Evolutionary conservation across 2,797 vertebrate species (phyloP).

Genomic region (Falco peregrinus): DNA sequence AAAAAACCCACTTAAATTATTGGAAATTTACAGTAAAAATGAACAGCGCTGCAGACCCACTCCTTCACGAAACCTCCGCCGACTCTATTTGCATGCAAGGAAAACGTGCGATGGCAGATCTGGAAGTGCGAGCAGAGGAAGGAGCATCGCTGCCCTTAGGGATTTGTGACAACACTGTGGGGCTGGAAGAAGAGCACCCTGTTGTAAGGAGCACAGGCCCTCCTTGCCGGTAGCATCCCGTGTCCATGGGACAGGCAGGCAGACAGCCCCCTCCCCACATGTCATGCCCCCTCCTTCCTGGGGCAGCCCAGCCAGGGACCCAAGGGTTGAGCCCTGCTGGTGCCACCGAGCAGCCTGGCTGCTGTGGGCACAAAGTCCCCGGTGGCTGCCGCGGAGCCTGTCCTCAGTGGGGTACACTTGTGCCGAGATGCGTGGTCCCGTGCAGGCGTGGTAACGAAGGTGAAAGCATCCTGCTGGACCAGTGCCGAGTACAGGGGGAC

Average conservation of each 20-base stretch:
- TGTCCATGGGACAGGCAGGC: neutral
- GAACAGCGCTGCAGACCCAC: neutral
- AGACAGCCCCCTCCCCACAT: neutral
- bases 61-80: neutral
- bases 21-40: neutral
- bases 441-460: neutral
- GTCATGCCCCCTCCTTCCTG: accelerated
- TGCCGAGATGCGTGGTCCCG: accelerated
- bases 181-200: neutral
- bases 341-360: neutral
- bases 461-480: neutral
- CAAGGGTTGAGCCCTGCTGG: neutral
- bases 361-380: neutral
- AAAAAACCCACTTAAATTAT: neutral
- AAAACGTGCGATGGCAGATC: neutral
- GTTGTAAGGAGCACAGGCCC: accelerated
- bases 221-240: neutral
- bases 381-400: neutral
- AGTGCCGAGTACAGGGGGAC: no score
- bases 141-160: neutral
- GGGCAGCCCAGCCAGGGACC: neutral
- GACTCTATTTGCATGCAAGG: neutral
- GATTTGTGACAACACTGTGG: accelerated
- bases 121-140: neutral
- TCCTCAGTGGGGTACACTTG: neutral